Base-by-base conservation (phyloP, 2,797 vertebrate species). In the Manis javanica region DNA sequence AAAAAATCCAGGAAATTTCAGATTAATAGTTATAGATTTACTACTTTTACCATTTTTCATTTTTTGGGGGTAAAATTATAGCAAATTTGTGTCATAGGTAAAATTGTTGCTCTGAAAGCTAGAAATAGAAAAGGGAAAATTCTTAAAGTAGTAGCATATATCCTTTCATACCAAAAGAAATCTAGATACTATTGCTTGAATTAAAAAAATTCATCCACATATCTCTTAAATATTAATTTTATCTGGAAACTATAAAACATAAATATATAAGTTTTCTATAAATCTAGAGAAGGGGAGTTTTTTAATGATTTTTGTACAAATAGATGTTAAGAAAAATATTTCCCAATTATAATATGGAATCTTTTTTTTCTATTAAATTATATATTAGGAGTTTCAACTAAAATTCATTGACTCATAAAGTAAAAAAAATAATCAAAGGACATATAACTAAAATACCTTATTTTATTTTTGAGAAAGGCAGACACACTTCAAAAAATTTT, bases 1-100 rank as follows among this genome's bases (percentile, higher is more conserved):
- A 87, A 96, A 97, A 92, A 96, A 90, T 94, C 63, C 34, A 91
- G 77, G 63, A 90, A 90, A 93, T 90, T 94, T 97, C 66, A 90
- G 95, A 97, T 94, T 71, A 96, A 87, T 84, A 93, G 34, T 69
- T 92, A 91, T 4, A 84, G 49, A 87, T 94, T 79, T 97, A 95
- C 97, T 88, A 79, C 4, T 69, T 88, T 92, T 92, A 59, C 34
- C 72, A 53, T 39, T 89, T 96, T 39, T 39, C 37, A 42, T 51
- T 89, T 51, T 87, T 85, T 90, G 2, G 46, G 46, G 11, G 88
- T 53, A 79, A 78, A 96, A 89, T 24, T 85, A 79, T 37, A 82
- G 51, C 72, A 59, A 82, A 71, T 87, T 87, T 95, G 18, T 92
- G 39, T 78, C 59, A 84, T 34, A 92, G 53, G 91, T 66, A 66